phyloP scores from a whole-genome alignment of 1,140 invertebrate species.

The Lycorma delicatula region DNA sequence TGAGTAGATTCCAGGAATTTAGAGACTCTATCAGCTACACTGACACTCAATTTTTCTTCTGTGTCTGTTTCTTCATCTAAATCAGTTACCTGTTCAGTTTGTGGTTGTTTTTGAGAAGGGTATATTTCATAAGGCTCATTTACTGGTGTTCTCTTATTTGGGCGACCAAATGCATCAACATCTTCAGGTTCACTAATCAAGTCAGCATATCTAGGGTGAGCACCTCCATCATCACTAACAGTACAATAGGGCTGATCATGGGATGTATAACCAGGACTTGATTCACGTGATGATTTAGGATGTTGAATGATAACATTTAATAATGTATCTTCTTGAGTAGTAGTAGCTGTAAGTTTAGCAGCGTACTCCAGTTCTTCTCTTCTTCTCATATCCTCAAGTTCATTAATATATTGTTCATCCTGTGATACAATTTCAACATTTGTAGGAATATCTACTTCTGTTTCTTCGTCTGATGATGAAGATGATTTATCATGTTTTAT shows the following conservation, averaged over 20 bases:
- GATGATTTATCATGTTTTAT: slow-evolving; percentile 11
- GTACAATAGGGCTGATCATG: slow-evolving; percentile 31
- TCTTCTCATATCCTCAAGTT: slow-evolving; percentile 21
- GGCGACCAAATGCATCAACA: slow-evolving; percentile 33
- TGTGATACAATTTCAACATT: background rate
- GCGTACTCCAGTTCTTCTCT: slow-evolving; percentile 24
- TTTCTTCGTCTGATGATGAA: slow-evolving; percentile 24
- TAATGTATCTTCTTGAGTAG: slow-evolving; percentile 31
- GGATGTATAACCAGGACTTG: slow-evolving; percentile 42
- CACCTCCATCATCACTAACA: slow-evolving; percentile 43
- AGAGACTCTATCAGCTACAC: slow-evolving; percentile 45
- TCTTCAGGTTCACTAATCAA: slow-evolving; percentile 61
- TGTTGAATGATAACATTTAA: slow-evolving; percentile 53
- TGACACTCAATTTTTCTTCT: slow-evolving; percentile 33
- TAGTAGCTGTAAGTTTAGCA: slow-evolving; percentile 20
- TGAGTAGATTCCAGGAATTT: slow-evolving; percentile 43
- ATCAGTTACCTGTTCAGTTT: slow-evolving; percentile 38
- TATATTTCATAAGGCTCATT: slow-evolving; percentile 29
- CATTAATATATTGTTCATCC: slow-evolving; percentile 16
- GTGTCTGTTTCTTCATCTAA: slow-evolving; percentile 35
- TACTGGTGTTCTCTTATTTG: slow-evolving; percentile 26
- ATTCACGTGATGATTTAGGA: slow-evolving; percentile 60
- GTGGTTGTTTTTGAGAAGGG: slow-evolving; percentile 29
- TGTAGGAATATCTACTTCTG: background rate
- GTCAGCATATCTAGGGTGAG: slow-evolving; percentile 54